phyloP scores from a whole-genome alignment of 2,797 vertebrate species.

The Sebastes trivittatus region DNA sequence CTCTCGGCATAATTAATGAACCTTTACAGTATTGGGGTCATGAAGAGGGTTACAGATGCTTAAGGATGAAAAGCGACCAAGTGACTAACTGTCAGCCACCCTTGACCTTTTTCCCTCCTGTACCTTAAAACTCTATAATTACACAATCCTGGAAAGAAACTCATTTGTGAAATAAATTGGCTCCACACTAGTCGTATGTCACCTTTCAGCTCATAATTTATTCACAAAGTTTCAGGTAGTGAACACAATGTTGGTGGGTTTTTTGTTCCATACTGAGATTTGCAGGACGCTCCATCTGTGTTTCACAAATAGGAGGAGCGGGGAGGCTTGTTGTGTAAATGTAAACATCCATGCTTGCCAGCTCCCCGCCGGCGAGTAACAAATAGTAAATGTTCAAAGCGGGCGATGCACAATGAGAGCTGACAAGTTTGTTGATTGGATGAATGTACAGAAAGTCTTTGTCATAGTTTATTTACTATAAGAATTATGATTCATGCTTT shows the following conservation, averaged over 20 bases:
- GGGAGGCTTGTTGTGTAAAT: neutral
- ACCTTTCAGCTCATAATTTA: slow-evolving; percentile 33
- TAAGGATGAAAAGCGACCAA: slow-evolving; percentile 43
- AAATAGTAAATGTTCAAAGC: slow-evolving; percentile 18
- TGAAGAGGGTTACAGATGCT: slow-evolving; percentile 23
- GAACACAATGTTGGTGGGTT: neutral
- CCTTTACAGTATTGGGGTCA: slow-evolving; percentile 46
- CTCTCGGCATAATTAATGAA: slow-evolving; percentile 58
- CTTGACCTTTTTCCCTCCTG: slow-evolving; percentile 14
- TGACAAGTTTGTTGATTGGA: slow-evolving; percentile 41
- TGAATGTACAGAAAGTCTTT: slow-evolving; percentile 50
- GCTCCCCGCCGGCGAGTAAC: neutral
- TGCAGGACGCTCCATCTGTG: slow-evolving; percentile 10
- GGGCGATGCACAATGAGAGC: slow-evolving; percentile 25
- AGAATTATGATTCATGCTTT: slow-evolving; percentile 51
- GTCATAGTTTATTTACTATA: slow-evolving; percentile 49
- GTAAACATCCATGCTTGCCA: slow-evolving; percentile 26
- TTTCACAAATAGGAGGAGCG: neutral
- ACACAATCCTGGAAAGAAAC: slow-evolving; percentile 25
- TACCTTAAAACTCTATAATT: slow-evolving; percentile 46
- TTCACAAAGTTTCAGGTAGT: neutral
- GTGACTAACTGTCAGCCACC: slow-evolving; percentile 27
- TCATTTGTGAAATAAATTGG: slow-evolving; percentile 57
- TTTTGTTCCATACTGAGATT: neutral
- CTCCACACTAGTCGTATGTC: neutral